phyloP scores from a whole-genome alignment of 2,888 invertebrate genomes.

The Apocheima hispidaria region DNA sequence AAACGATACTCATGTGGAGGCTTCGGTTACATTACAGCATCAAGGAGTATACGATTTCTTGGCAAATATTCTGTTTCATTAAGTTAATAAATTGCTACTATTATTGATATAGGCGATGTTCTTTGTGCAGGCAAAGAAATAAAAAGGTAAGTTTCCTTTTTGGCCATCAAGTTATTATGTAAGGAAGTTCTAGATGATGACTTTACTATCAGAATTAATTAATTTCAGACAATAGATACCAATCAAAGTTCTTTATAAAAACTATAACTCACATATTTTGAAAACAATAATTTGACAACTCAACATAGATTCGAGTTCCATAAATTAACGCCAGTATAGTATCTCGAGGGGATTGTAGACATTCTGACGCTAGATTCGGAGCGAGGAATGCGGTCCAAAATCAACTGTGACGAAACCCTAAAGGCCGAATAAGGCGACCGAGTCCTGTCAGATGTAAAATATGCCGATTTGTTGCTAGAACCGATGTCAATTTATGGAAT shows the following conservation, averaged over 20 bases:
- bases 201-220: neutral
- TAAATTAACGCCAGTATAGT: conserved; percentile 37
- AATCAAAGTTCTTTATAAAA: conserved; percentile 5
- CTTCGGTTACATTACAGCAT: conserved; percentile 33
- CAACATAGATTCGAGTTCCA: conserved; percentile 33
- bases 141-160: neutral
- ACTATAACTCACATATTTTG: conserved; percentile 32
- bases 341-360: conserved; percentile 39
- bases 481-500: conserved; percentile 34
- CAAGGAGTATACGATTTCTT: conserved; percentile 34
- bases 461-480: conserved; percentile 26
- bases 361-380: conserved; percentile 39
- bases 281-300: conserved; percentile 41
- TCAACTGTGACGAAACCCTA: conserved; percentile 42
- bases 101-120: conserved; percentile 1
- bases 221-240: neutral
- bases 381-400: conserved; percentile 31
- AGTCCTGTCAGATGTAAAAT: conserved; percentile 44
- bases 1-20: conserved; percentile 28
- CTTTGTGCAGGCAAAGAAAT: neutral
- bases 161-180: neutral
- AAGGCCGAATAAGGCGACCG: conserved; percentile 40
- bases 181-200: neutral
- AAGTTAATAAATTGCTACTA: conserved; percentile 39
- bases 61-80: conserved; percentile 40